Conservation (phyloP, 2,888 invertebrate species). For the Lycocerus yunnanus region DNA sequence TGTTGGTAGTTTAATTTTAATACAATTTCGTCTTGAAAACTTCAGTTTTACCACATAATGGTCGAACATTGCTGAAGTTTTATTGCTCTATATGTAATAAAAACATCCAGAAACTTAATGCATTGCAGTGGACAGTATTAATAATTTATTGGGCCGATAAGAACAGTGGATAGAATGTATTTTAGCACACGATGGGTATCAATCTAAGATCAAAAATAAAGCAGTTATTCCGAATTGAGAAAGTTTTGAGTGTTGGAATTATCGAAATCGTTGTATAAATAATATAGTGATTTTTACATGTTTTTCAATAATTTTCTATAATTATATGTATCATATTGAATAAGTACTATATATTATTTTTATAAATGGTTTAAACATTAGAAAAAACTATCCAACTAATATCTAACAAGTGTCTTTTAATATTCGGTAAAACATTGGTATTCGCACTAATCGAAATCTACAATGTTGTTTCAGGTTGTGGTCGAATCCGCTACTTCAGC, state of each 20-base stretch:
- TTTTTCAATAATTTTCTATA: no score
- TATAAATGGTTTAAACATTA: no score
- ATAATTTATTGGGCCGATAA: slow-evolving; percentile 26
- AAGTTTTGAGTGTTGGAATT: not conserved
- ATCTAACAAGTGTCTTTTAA: not conserved
- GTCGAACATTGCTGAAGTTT: slow-evolving; percentile 11
- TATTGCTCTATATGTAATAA: slow-evolving; percentile 23
- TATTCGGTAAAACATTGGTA: not conserved
- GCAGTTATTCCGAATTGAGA: not conserved
- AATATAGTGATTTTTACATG: no score
- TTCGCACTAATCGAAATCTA: not conserved
- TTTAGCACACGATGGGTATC: not conserved
- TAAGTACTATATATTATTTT: no score
- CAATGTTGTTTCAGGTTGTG: slow-evolving; percentile 68
- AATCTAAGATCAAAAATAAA: not conserved
- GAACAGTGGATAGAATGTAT: slow-evolving; percentile 12
- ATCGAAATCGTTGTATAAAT: not conserved
- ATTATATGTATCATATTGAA: no score
- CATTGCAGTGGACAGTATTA: slow-evolving; percentile 27
- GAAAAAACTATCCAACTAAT: not conserved
- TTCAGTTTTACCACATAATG: slow-evolving; percentile 17
- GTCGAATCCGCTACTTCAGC: slow-evolving; percentile 84
- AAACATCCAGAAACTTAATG: slow-evolving; percentile 17
- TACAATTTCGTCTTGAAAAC: slow-evolving; percentile 6
- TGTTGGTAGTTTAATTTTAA: slow-evolving; percentile 14